phyloP scores from a whole-genome alignment of 1,140 invertebrate species.

The Helicoverpa armigera region DNA sequence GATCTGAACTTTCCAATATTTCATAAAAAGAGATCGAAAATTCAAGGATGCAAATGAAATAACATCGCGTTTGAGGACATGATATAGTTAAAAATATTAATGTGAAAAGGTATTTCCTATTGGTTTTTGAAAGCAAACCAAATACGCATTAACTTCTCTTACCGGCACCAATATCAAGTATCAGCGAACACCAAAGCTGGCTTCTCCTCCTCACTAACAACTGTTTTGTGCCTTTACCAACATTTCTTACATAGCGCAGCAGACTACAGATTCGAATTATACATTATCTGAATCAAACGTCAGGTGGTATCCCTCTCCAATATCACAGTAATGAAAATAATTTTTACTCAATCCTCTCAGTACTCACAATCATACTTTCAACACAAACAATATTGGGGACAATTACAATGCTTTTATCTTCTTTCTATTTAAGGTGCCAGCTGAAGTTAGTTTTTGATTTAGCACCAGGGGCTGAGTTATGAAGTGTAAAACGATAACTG shows the following conservation, averaged over 20 bases:
- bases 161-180: constrained; percentile 77
- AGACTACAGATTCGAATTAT: constrained; percentile 58
- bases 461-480: constrained; percentile 10
- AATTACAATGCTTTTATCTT: neutral
- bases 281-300: constrained; percentile 55
- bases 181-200: constrained; percentile 83
- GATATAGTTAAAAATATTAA: constrained; percentile 87
- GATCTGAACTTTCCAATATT: constrained; percentile 83
- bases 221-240: constrained; percentile 79
- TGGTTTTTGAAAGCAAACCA: constrained; percentile 81
- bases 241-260: constrained; percentile 64
- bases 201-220: constrained; percentile 77
- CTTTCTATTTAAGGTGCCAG: constrained; percentile 2
- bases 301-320: constrained; percentile 73
- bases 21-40: constrained; percentile 69
- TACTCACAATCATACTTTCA: constrained; percentile 65
- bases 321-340: constrained; percentile 83
- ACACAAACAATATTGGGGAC: constrained; percentile 55
- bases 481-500: no score
- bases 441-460: constrained; percentile 5
- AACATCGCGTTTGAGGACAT: constrained; percentile 85
- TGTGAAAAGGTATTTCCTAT: constrained; percentile 87
- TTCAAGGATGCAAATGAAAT: constrained; percentile 84
- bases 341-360: constrained; percentile 63
- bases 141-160: constrained; percentile 68